Conservation (phyloP, 1,140 invertebrate species). For the Stratiolaelaps scimitus region DNA sequence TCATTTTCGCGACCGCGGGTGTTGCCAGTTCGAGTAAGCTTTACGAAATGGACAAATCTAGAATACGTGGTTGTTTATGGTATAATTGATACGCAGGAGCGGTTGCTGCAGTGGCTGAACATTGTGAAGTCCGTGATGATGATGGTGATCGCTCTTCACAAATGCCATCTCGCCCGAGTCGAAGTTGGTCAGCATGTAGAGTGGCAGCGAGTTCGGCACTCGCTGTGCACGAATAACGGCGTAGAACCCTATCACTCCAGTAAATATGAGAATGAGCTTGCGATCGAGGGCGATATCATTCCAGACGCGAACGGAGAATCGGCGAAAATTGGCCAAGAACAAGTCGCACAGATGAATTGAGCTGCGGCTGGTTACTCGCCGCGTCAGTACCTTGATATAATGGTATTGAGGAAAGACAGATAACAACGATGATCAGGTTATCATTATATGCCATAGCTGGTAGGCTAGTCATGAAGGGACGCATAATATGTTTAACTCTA, state of each 20-base stretch:
- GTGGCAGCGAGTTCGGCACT: conserved; percentile 10
- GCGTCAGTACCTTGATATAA: not conserved
- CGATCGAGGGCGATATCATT: conserved; percentile 11
- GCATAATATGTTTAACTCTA: no score
- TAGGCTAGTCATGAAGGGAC: no score
- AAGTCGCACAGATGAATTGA: conserved; percentile 15
- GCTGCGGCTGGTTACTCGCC: not conserved
- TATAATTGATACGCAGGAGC: no score
- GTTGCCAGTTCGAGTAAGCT: no score
- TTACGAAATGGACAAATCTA: no score
- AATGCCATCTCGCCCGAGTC: conserved; percentile 10
- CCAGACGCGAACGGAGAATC: conserved; percentile 17
- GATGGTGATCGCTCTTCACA: conserved; percentile 1
- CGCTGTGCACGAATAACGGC: not conserved
- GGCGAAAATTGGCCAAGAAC: conserved; percentile 12
- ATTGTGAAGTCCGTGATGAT: not conserved
- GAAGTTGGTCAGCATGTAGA: conserved; percentile 10
- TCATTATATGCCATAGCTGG: no score
- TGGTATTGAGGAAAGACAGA: no score
- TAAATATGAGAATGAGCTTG: conserved; percentile 24
- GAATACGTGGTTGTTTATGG: no score
- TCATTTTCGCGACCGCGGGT: no score
- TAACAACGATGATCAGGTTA: no score
- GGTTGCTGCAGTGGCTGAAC: no score
- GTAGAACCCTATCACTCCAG: conserved; percentile 13